Percentiles rank a stretch among this genome's conserved stretches.
Evolutionary conservation across 2,113 vertebrate genomes (phyloP).

Genomic region (Tetrao urogallus): DNA sequence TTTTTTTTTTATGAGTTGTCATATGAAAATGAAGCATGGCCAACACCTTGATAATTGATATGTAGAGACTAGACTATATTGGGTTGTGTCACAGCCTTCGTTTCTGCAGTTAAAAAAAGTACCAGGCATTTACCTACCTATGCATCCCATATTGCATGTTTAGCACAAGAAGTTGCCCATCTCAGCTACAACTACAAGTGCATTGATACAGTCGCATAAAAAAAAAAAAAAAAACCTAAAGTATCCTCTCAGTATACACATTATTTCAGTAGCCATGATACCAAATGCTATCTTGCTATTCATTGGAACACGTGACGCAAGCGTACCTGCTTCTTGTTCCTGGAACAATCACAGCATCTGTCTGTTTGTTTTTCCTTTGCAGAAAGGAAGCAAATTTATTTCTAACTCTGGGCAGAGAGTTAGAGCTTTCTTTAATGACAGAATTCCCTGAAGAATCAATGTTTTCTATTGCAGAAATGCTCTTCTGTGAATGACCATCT

Average conservation of each 20-base stretch:
- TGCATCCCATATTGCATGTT: neutral
- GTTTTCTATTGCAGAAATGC: neutral
- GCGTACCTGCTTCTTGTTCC: slow-evolving; percentile 89
- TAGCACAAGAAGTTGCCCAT: neutral
- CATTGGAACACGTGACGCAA: neutral
- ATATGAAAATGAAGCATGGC: neutral
- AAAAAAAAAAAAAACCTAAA: neutral
- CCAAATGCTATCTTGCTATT: neutral
- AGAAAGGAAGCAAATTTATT: slow-evolving; percentile 90
- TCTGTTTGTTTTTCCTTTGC: slow-evolving; percentile 84
- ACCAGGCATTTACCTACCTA: neutral
- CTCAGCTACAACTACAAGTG: neutral
- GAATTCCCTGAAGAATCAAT: neutral
- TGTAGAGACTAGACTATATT: neutral
- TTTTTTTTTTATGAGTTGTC: neutral
- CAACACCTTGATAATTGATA: neutral
- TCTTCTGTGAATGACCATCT: neutral
- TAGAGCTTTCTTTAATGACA: slow-evolving; percentile 7
- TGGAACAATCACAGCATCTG: slow-evolving; percentile 71
- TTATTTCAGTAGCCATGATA: neutral
- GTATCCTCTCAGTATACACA: neutral
- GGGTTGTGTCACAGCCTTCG: neutral
- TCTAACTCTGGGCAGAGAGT: slow-evolving; percentile 49
- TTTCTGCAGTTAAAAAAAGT: neutral
- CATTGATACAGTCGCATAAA: neutral